These are phyloP conservation scores for Crotalus horridus DNA, from an alignment of 2,113 vertebrate genomes.

Conservation along the genomic window DNA sequence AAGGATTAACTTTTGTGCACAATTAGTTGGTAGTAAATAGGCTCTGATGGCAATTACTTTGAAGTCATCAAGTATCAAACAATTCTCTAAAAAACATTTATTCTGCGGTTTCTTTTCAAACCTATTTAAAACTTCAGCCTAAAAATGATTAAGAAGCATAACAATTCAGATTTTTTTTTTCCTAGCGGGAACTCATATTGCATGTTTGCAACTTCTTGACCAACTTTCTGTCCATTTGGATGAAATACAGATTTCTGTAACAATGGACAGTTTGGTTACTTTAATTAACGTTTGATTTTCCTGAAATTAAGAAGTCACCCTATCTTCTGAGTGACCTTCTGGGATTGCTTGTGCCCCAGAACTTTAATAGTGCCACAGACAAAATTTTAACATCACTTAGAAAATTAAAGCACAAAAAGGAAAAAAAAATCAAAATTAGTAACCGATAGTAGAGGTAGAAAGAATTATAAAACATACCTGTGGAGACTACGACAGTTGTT, in stretches of 20 bases:
- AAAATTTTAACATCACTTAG: not conserved
- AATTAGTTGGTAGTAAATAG: not conserved
- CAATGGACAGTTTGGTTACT: not conserved
- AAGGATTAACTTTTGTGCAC: not conserved
- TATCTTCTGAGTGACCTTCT: not conserved
- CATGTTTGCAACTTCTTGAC: not conserved
- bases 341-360: not conserved
- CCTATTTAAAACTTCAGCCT: not conserved
- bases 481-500: not conserved
- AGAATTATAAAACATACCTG: conserved; percentile 22
- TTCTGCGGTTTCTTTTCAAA: not conserved
- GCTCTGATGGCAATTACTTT: not conserved
- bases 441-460: not conserved
- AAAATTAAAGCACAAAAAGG: not conserved
- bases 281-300: not conserved
- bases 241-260: not conserved
- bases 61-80: not conserved
- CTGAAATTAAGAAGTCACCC: not conserved
- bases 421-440: not conserved
- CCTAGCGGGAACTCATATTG: not conserved
- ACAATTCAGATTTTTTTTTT: not conserved
- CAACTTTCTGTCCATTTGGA: not conserved
- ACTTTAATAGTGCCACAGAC: not conserved
- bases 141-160: not conserved
- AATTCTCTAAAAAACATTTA: not conserved